phyloP scores from a whole-genome alignment of 2,113 vertebrate genomes.

The Cacatua alba region DNA sequence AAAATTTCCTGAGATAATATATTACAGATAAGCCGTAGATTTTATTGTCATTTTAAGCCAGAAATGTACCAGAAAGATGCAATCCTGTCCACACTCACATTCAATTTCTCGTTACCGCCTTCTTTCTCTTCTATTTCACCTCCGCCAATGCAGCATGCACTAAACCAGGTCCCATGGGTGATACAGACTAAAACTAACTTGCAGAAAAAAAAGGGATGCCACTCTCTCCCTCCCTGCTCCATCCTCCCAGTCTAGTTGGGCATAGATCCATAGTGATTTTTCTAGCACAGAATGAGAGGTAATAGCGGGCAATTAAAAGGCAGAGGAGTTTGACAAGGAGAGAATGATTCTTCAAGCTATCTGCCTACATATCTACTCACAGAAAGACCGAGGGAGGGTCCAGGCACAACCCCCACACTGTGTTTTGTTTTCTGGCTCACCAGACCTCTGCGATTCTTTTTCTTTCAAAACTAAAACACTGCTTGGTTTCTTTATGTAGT shows the following conservation, averaged over 20 bases:
- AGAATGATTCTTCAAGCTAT: not conserved
- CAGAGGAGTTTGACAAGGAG: not conserved
- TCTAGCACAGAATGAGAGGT: not conserved
- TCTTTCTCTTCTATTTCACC: not conserved
- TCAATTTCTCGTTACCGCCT: not conserved
- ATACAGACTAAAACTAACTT: not conserved
- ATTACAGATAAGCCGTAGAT: not conserved
- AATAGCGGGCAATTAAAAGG: not conserved
- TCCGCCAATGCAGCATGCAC: not conserved
- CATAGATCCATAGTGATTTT: not conserved
- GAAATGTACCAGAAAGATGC: not conserved
- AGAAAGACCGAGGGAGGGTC: not conserved
- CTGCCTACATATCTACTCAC: not conserved
- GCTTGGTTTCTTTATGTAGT: not conserved
- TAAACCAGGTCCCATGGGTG: not conserved
- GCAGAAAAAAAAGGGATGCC: not conserved
- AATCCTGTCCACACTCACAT: not conserved
- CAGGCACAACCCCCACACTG: not conserved
- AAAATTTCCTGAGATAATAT: not conserved
- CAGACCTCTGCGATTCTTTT: not conserved
- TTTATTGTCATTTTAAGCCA: not conserved
- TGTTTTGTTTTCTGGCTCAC: not conserved
- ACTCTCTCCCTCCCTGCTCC: not conserved
- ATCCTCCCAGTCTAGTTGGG: not conserved
- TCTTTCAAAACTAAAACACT: not conserved